Percentiles rank a stretch among this genome's conserved stretches.
Evolutionary conservation across 2,797 vertebrate genomes (phyloP).

Genomic region (Steatocranus sp.): DNA sequence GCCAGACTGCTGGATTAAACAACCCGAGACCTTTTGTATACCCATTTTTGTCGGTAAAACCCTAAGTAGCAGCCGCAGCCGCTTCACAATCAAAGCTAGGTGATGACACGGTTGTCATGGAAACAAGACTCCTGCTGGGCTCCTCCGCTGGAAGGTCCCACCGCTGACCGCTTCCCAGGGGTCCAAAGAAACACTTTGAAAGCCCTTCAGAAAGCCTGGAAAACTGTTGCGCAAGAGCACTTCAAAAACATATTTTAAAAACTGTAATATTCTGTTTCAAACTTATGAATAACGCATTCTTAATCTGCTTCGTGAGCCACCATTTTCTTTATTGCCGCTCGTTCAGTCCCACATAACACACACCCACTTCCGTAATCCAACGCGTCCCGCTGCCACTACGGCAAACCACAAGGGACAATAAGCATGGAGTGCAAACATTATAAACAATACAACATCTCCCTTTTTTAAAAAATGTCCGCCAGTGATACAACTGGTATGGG

Average conservation of each 20-base stretch:
- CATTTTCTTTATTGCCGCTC: not conserved
- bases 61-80: not conserved
- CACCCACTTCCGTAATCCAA: not conserved
- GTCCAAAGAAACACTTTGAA: not conserved
- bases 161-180: not conserved
- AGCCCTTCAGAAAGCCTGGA: not conserved
- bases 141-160: not conserved
- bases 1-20: not conserved
- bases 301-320: not conserved
- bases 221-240: not conserved
- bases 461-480: too few species aligned
- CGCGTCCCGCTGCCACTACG: fast-evolving
- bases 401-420: not conserved
- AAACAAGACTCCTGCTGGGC: not conserved
- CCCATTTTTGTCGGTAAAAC: not conserved
- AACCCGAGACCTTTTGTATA: not conserved
- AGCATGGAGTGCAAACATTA: too few species aligned
- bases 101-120: not conserved
- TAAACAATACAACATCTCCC: too few species aligned
- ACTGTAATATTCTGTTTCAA: not conserved
- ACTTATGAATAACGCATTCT: not conserved
- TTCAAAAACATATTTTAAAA: not conserved
- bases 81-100: not conserved
- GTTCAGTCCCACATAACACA: not conserved
- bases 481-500: too few species aligned